These are phyloP conservation scores for Pristis pectinata DNA, from an alignment of 2,797 vertebrate genomes.

Conservation along the genomic window DNA sequence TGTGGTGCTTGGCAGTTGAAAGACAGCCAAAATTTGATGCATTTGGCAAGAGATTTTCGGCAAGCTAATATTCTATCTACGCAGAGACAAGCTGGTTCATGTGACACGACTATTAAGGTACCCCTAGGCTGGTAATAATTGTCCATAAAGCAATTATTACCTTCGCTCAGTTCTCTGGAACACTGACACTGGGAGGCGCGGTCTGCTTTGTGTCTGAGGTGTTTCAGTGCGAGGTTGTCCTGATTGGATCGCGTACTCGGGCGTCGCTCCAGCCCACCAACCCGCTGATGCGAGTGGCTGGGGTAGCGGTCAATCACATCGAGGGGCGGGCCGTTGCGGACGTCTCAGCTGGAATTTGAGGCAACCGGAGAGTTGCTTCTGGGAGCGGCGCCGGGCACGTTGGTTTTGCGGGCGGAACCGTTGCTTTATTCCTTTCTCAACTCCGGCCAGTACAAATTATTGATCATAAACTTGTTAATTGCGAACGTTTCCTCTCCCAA, in stretches of 20 bases:
- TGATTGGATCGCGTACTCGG: neutral
- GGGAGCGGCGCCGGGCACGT: neutral
- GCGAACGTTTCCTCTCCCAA: neutral
- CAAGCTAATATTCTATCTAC: neutral
- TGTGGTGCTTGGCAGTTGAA: neutral
- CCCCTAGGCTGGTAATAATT: neutral
- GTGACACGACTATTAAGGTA: neutral
- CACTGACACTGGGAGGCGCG: neutral
- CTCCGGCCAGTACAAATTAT: neutral
- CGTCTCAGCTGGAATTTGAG: neutral
- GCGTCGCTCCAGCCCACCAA: too few species aligned
- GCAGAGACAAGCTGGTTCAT: neutral
- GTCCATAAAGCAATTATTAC: neutral
- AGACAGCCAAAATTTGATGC: neutral
- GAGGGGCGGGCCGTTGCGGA: neutral
- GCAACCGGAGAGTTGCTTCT: neutral
- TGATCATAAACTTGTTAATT: too few species aligned
- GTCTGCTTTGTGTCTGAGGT: conserved; percentile 17
- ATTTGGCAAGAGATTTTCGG: neutral
- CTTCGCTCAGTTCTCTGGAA: neutral
- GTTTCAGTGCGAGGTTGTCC: neutral
- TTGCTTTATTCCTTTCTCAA: neutral
- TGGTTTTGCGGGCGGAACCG: neutral
- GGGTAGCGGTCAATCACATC: neutral
- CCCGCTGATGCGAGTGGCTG: neutral